A percentile compares a stretch with the other conserved stretches of the same genome.
phyloP scores from a whole-genome alignment of 1,140 invertebrate species.

The Drosophila sucinea region DNA sequence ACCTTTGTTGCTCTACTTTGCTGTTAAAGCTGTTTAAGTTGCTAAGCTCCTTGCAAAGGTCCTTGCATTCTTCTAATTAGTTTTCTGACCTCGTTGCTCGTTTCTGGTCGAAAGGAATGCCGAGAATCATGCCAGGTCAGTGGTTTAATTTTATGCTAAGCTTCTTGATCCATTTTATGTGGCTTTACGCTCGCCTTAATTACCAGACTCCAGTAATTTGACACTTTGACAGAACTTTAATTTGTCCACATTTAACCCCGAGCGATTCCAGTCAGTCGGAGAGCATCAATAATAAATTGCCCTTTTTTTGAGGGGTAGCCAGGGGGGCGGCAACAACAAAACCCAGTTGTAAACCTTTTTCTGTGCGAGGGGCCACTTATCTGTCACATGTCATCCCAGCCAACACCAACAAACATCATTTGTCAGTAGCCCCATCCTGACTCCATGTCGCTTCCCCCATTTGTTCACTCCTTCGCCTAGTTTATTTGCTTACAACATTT shows the following conservation, averaged over 20 bases:
- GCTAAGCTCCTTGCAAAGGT: not conserved
- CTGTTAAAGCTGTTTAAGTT: constrained; percentile 2
- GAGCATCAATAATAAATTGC: constrained; percentile 76
- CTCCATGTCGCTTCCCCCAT: not conserved
- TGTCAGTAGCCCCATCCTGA: constrained; percentile 46
- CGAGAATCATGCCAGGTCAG: constrained; percentile 37
- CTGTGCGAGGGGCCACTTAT: constrained; percentile 62
- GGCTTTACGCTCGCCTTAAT: constrained; percentile 46
- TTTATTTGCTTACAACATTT: constrained; percentile 16
- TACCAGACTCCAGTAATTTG: constrained; percentile 14
- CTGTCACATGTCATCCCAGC: constrained; percentile 74
- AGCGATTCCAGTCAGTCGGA: constrained; percentile 17
- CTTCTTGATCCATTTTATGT: constrained; percentile 46
- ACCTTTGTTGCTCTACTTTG: not conserved
- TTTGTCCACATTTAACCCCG: constrained; percentile 21
- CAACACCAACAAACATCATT: constrained; percentile 65
- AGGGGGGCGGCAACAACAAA: constrained; percentile 10
- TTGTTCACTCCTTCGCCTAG: not conserved
- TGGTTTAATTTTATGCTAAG: constrained; percentile 16
- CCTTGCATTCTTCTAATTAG: constrained; percentile 44
- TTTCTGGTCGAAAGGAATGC: constrained; percentile 35
- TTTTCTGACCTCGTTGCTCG: constrained; percentile 20
- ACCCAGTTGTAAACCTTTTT: constrained; percentile 79
- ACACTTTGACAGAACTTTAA: constrained; percentile 33
- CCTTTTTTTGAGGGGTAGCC: constrained; percentile 34